Evolutionary conservation across 2,797 vertebrate species (phyloP).

Genomic region (Remorina albescens): DNA sequence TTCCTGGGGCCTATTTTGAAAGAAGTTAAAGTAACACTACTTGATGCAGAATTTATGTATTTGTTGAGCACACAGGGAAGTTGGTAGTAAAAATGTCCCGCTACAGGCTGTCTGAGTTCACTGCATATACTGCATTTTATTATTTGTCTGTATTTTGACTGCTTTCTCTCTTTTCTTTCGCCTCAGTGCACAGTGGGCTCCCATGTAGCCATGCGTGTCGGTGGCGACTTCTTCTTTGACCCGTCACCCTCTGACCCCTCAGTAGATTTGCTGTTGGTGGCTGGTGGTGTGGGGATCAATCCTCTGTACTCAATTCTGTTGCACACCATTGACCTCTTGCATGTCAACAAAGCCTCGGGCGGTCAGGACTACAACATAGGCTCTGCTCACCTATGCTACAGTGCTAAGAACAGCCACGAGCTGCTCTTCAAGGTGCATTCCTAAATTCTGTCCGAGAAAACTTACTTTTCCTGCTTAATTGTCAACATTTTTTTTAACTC

Average conservation of each 20-base stretch:
- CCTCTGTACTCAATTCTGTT: conserved; percentile 95
- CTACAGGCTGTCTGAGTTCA: background rate
- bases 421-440: conserved; percentile 92
- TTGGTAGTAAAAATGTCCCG: background rate
- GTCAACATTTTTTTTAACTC: background rate
- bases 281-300: conserved; percentile 97
- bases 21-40: conserved; percentile 2
- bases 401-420: conserved; percentile 89
- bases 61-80: background rate
- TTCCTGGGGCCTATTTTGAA: conserved; percentile 17
- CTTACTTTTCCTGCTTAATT: background rate
- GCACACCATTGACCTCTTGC: conserved; percentile 89
- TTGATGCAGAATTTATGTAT: conserved; percentile 15
- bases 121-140: too few species aligned
- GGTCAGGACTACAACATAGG: conserved; percentile 81
- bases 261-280: conserved; percentile 91
- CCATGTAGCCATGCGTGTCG: conserved; percentile 90
- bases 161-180: background rate
- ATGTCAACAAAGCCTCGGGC: conserved; percentile 54
- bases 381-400: conserved; percentile 89
- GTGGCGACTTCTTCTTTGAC: conserved; percentile 96
- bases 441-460: background rate
- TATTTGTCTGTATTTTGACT: background rate
- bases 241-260: conserved; percentile 88
- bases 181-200: conserved; percentile 89